These are phyloP conservation scores for Apolygus lucorum DNA, from an alignment of 1,140 invertebrate species.

Conservation along the genomic window DNA sequence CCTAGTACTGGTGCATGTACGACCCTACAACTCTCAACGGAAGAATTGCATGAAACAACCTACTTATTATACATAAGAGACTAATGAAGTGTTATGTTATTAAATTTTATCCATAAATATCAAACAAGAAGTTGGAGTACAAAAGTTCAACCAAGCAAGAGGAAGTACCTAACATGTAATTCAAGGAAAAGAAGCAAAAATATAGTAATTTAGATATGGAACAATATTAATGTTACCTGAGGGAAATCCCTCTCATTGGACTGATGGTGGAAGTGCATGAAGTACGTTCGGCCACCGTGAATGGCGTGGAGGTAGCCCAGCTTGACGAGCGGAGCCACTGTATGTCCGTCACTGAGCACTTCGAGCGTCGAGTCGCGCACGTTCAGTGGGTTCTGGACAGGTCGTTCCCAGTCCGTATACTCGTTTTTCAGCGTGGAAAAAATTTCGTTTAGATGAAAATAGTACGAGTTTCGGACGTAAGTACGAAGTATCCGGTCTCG, in stretches of 20 bases:
- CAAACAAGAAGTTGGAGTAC: too few relatives aligned
- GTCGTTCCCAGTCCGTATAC: conserved; percentile 85
- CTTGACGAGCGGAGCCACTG: conserved; percentile 69
- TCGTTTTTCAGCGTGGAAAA: conserved; percentile 85
- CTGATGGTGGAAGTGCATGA: conserved; percentile 80
- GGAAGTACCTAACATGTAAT: too few relatives aligned
- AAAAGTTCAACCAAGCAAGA: too few relatives aligned
- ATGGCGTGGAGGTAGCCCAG: conserved; percentile 71
- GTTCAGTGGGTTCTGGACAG: conserved; percentile 62
- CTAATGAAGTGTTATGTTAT: too few relatives aligned
- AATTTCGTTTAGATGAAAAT: conserved; percentile 82
- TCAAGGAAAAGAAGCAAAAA: neutral
- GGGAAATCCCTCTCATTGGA: conserved; percentile 63
- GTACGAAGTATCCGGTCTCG: conserved; percentile 74
- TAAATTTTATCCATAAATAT: too few relatives aligned
- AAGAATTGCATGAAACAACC: too few relatives aligned
- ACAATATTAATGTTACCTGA: conserved; percentile 46
- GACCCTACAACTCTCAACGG: too few relatives aligned
- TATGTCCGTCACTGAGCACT: conserved; percentile 77
- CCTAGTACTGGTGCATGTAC: too few relatives aligned
- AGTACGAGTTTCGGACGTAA: conserved; percentile 79
- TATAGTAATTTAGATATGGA: neutral
- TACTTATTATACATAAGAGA: too few relatives aligned
- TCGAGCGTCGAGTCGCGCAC: conserved; percentile 65
- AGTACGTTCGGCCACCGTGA: conserved; percentile 64